Evolutionary conservation across 2,888 invertebrate genomes (phyloP).

Genomic region (Melanostoma mellinum): DNA sequence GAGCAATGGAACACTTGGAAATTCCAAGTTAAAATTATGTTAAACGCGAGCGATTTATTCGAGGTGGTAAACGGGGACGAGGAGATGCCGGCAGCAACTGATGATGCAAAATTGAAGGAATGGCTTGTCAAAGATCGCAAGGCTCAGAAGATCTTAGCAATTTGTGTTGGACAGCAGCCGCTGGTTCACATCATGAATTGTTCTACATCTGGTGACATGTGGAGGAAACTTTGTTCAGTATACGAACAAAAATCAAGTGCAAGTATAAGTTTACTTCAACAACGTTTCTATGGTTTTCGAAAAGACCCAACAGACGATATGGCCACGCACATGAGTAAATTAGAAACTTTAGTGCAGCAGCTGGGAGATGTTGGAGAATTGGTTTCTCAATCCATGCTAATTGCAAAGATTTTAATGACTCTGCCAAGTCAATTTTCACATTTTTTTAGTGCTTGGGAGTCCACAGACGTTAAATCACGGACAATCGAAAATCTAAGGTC

Average conservation of each 20-base stretch:
- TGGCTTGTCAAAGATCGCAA: conserved; percentile 37
- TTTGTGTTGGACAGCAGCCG: conserved; percentile 49
- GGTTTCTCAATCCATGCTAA: conserved; percentile 23
- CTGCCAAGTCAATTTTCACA: neutral
- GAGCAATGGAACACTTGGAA: conserved; percentile 77
- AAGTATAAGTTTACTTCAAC: conserved; percentile 76
- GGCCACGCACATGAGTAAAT: conserved; percentile 31
- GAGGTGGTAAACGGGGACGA: conserved; percentile 23
- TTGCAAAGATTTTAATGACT: conserved; percentile 33
- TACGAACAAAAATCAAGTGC: conserved; percentile 50
- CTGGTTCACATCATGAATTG: conserved; percentile 61
- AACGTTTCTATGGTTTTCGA: conserved; percentile 64
- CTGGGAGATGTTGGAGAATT: conserved; percentile 34
- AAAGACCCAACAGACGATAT: conserved; percentile 49
- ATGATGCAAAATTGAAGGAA: neutral
- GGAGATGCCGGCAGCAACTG: neutral
- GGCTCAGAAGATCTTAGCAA: conserved; percentile 58
- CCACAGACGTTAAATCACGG: conserved; percentile 1
- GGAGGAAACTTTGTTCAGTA: conserved; percentile 70
- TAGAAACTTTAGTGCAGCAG: conserved; percentile 57
- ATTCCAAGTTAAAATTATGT: conserved; percentile 22
- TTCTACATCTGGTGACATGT: conserved; percentile 52
- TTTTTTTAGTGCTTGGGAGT: neutral
- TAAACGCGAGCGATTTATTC: conserved; percentile 5
- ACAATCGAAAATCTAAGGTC: conserved; percentile 11